phyloP scores from a whole-genome alignment of 2,797 vertebrate genomes.

The Epinephelus awoara region DNA sequence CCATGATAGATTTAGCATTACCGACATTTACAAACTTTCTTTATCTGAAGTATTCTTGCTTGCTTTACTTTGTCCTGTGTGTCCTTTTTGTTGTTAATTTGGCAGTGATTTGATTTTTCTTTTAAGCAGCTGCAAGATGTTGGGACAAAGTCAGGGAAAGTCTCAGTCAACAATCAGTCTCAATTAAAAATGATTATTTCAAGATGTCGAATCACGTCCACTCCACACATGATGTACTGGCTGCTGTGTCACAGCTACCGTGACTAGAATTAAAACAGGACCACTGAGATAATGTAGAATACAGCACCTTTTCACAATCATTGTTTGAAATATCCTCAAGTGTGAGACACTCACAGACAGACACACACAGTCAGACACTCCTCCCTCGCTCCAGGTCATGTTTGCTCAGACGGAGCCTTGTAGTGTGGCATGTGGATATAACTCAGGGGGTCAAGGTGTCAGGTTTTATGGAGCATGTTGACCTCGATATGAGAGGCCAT shows the following conservation, averaged over 20 bases:
- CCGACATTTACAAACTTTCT: not conserved
- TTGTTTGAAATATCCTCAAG: not conserved
- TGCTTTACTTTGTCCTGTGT: not conserved
- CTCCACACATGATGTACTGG: too few species aligned
- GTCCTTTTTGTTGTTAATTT: not conserved
- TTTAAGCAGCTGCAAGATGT: not conserved
- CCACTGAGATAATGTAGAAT: not conserved
- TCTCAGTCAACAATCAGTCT: not conserved
- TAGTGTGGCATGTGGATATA: constrained; percentile 39
- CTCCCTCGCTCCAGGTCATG: constrained; percentile 22
- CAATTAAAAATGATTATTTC: not conserved
- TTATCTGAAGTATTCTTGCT: not conserved
- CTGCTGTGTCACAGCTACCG: too few species aligned
- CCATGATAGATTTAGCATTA: not conserved
- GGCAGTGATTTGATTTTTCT: not conserved
- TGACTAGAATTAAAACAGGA: not conserved
- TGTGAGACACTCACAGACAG: not conserved
- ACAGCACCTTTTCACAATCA: not conserved
- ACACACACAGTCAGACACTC: not conserved
- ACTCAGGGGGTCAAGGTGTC: constrained; percentile 28
- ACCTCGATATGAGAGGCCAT: not conserved
- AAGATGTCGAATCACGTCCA: not conserved
- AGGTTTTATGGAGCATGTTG: constrained; percentile 16
- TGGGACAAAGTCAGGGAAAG: not conserved
- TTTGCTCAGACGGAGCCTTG: constrained; percentile 44